Conservation (phyloP, 2,797 vertebrate genomes). For the Triplophysa bombifrons region DNA sequence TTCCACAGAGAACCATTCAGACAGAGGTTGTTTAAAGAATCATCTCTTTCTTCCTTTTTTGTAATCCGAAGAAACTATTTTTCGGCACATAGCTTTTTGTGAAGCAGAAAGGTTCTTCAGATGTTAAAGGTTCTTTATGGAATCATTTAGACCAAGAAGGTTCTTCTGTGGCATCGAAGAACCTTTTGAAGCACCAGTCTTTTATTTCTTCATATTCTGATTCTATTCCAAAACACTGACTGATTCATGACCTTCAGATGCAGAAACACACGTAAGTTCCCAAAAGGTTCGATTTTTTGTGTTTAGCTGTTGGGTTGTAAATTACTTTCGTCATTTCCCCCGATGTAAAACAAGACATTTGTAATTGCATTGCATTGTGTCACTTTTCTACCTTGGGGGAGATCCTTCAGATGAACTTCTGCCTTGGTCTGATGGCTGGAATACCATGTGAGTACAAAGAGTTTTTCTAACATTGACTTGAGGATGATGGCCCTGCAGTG, state of each 20-base stretch:
- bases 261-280: neutral
- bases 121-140: no score
- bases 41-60: no score
- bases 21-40: no score
- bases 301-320: neutral
- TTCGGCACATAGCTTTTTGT: no score
- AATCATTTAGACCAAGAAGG: no score
- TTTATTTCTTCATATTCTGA: no score
- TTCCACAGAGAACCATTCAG: no score
- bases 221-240: neutral
- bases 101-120: no score
- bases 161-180: no score
- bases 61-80: no score
- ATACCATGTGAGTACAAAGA: neutral
- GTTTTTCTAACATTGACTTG: neutral
- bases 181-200: no score
- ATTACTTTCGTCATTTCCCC: neutral
- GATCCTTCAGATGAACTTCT: neutral
- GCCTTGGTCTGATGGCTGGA: neutral
- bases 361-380: constrained; percentile 2
- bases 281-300: neutral
- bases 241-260: constrained; percentile 12
- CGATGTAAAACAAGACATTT: neutral
- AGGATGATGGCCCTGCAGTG: neutral
- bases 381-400: neutral